Percentiles rank a stretch among this genome's conserved stretches.
These are phyloP conservation scores for Acrobasis suavella DNA, from an alignment of 2,888 invertebrate genomes.

Conservation along the genomic window DNA sequence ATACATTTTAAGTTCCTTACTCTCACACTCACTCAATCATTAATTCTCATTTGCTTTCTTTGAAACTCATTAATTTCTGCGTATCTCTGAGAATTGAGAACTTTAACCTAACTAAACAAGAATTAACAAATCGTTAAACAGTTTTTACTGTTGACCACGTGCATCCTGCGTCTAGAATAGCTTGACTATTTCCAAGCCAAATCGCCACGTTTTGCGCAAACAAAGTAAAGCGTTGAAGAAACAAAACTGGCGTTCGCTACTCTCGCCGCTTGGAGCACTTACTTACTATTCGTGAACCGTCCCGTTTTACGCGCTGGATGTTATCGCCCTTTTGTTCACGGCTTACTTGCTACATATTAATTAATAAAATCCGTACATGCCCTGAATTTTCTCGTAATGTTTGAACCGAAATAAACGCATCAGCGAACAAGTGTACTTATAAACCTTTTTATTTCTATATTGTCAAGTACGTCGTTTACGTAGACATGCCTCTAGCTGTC, in stretches of 20 bases:
- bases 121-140: constrained; percentile 3
- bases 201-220: constrained; percentile 29
- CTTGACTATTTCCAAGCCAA: constrained; percentile 14
- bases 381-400: constrained; percentile 16
- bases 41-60: too few species aligned
- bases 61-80: too few species aligned
- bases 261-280: neutral
- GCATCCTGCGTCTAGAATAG: constrained; percentile 12
- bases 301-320: constrained; percentile 20
- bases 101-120: neutral
- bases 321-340: constrained; percentile 23
- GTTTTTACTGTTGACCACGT: constrained; percentile 17
- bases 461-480: constrained; percentile 1
- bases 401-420: constrained; percentile 7
- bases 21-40: too few species aligned
- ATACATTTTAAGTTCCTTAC: too few species aligned
- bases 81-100: too few species aligned
- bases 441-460: constrained; percentile 17
- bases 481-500: neutral
- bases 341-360: constrained; percentile 15
- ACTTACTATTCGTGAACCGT: constrained; percentile 22
- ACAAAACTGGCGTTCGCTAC: constrained; percentile 19
- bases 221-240: constrained; percentile 27
- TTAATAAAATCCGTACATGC: constrained; percentile 18
- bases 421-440: neutral